Base-by-base conservation (phyloP, 1,140 invertebrate species). In the Neuroterus valhalla region DNA sequence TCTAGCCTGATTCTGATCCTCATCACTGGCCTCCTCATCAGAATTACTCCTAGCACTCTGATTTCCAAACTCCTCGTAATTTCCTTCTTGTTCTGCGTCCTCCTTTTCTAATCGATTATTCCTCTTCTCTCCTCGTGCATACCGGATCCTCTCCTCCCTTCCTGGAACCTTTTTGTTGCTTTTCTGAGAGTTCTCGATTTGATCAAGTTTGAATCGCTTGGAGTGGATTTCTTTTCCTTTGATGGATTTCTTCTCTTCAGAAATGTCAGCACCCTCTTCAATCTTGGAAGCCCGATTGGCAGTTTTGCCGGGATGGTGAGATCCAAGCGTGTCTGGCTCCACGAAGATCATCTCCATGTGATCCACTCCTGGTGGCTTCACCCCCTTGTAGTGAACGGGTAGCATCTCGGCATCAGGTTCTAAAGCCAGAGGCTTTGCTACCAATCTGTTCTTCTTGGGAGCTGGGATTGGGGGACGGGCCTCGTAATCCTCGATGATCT, bases 361-460 rank as follows among this genome's bases (percentile, higher is more conserved):
- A 70, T 87, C 87, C 0, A 89, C 88, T 3, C 87, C 86, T 0
- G 87, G 88, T 5, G 88, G 72, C 31, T 84, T 82, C 2, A 90
- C 81, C 2, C 85, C 79, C 0, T 78, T 81, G 71, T 87, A 90
- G 74, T 86, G 78, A 6, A 80, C 78, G 2, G 88, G 89, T 15
- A 89, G 50, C 85, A 89, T 87, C 48, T 89, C 89, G 0, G 89
- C 89, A 1, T 88, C 87, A 0, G 89, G 87, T 66, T 90, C 84
- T 11, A 82, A 70, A 10, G 23, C 48, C 14, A 6, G 14, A 2
- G 55, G 55, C 14, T 62, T 62, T 31, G 12, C 31, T 5, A 38
- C 6, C 14, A 62, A 15, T 31, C 26, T 52, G 4, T 6, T 71
- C 17, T 67, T 10, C n/a, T 52, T 31, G 3, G 23, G 2, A 0